A percentile compares a stretch with the other conserved stretches of the same genome.
Conservation (phyloP, 2,888 invertebrate species). For the Lamproptera curius region DNA sequence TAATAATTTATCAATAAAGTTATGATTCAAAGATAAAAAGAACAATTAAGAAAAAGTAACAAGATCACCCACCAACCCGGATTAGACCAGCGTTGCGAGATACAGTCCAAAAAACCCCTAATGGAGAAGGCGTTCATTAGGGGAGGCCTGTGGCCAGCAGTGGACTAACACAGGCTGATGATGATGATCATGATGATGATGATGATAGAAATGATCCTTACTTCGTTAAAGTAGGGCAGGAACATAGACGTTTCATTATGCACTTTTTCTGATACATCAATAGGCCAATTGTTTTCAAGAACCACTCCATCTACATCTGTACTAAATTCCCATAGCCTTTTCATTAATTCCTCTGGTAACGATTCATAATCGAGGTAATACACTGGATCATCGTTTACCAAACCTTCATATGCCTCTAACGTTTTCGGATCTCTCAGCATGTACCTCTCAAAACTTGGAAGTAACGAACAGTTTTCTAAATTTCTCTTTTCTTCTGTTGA, state of each 20-base stretch:
- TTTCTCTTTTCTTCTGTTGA: slow-evolving; percentile 25
- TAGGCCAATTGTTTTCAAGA: slow-evolving; percentile 78
- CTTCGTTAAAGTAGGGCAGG: slow-evolving; percentile 74
- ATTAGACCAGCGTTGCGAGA: too few species aligned
- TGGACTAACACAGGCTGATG: too few species aligned
- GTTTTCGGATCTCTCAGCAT: slow-evolving; percentile 37
- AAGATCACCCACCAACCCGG: too few species aligned
- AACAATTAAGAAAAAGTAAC: too few species aligned
- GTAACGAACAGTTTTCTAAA: slow-evolving; percentile 21
- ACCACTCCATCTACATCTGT: slow-evolving; percentile 58
- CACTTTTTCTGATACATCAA: slow-evolving; percentile 52
- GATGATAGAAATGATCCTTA: too few species aligned
- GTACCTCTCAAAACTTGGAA: slow-evolving; percentile 24
- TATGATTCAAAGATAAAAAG: too few species aligned
- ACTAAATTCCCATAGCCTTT: slow-evolving; percentile 28
- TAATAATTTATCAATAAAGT: too few species aligned
- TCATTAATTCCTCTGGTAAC: slow-evolving; percentile 37
- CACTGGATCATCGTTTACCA: slow-evolving; percentile 34
- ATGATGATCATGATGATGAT: too few species aligned
- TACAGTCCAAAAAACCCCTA: too few species aligned
- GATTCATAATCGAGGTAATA: slow-evolving; percentile 53
- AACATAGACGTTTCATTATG: slow-evolving; percentile 42
- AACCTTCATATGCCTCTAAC: slow-evolving; percentile 42
- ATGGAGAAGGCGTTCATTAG: too few species aligned
- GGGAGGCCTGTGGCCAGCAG: too few species aligned